Evolutionary conservation across 92 coral and sea anemone genomes (phyloP), one percentile per base, ranked within the genome.

Genomic region (Pocillopora meandrina): DNA sequence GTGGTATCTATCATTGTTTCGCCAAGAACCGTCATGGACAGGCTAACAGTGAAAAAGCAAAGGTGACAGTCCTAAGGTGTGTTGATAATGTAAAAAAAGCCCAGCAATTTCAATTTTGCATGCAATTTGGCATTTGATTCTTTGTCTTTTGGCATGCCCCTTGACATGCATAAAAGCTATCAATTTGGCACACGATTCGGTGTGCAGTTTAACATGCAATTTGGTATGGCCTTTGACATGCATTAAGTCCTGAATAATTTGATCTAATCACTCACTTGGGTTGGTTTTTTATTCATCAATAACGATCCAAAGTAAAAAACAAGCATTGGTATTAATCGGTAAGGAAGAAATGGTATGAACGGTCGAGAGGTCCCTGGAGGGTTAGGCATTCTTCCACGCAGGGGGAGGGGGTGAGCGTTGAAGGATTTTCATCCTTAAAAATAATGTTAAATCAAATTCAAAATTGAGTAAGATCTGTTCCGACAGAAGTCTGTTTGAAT

Each of bases 1-100:
- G 86, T 5, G 98, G 98, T 2, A 76, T 85, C 65, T 95, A 95
- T 74, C 87, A 86, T 84, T 95, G 98, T 60, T 79, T 91, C 67
- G 98, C 98, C 2, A 95, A 90, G 79, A 95, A 90, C 81, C 68
- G 2, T 7, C 77, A 73, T 12, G 95, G 98, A 2, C 59, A 58
- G 61, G 81, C 34, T 35, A 67, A 71, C n/a, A 94, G 96, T 26
- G 79, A 36, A 8, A 78, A 83, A 65, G 98, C 95, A 13, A 88
- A 83, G 59, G 87, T 96, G 17, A 88, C 72, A 21, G 90, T 93
- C 36, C 74, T 42, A 76, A 91, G 93, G 98, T 96, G 72, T 26
- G 85, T 68, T 12, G 20, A 34, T 10, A 61, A 58, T 65, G 63
- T 42, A 23, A n/a, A 9, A 26, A 8, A 56, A 42, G 52, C 52